Conservation (phyloP, 1,140 invertebrate genomes). For the Drosophila azteca region DNA sequence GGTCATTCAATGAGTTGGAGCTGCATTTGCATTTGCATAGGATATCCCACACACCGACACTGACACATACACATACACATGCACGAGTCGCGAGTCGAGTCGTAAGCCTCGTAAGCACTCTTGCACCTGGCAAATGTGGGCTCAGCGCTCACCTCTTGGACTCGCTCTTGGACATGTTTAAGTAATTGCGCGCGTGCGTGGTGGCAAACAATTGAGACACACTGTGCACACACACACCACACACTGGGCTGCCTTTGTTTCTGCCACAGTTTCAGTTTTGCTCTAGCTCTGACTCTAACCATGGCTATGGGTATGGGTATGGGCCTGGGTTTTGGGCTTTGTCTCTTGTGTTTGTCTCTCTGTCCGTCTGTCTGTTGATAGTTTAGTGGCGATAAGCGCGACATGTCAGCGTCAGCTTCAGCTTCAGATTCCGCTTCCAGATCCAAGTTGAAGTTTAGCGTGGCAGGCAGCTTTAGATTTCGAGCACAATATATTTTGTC, state of each 20-base stretch:
- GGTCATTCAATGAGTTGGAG: constrained; percentile 68
- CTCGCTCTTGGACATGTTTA: constrained; percentile 71
- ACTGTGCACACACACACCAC: constrained; percentile 55
- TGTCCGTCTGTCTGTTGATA: constrained; percentile 67
- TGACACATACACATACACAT: constrained; percentile 4
- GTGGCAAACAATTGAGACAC: constrained; percentile 79
- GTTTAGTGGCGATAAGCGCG: constrained; percentile 76
- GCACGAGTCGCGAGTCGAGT: neutral
- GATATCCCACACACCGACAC: too few relatives aligned
- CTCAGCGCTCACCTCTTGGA: constrained; percentile 61
- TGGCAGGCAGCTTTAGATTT: constrained; percentile 73
- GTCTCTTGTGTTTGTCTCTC: constrained; percentile 44
- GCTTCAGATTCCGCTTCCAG: constrained; percentile 51
- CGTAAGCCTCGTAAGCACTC: too few relatives aligned
- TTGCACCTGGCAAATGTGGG: constrained; percentile 62
- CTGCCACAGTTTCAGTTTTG: constrained; percentile 6
- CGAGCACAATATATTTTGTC: constrained; percentile 79
- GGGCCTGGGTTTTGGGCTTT: constrained; percentile 38
- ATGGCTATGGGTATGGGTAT: constrained; percentile 27
- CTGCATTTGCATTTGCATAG: constrained; percentile 70
- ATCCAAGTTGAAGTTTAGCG: constrained; percentile 41
- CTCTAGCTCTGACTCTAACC: constrained; percentile 7
- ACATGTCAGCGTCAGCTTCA: constrained; percentile 73
- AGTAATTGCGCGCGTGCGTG: constrained; percentile 80
- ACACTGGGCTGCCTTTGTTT: constrained; percentile 59